Evolutionary conservation across 2,888 invertebrate genomes (phyloP).

Genomic region (Pyralis farinalis): DNA sequence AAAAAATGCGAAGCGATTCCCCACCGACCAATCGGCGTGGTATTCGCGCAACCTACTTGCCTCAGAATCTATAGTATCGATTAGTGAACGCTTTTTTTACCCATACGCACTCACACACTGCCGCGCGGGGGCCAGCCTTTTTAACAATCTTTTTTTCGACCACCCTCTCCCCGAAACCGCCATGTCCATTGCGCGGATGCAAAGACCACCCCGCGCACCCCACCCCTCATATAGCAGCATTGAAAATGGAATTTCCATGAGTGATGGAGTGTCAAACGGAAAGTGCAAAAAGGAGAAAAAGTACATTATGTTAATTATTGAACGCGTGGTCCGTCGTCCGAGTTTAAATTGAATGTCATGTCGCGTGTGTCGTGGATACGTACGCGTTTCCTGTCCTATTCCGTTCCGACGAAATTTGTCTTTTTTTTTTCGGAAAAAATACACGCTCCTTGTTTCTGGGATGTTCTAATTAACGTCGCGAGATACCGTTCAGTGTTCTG

Average conservation of each 20-base stretch:
- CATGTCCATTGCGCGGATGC: constrained; percentile 79
- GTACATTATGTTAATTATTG: constrained; percentile 80
- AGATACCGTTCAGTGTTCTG: not conserved
- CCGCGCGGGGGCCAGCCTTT: constrained; percentile 73
- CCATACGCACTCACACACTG: constrained; percentile 77
- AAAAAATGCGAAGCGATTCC: constrained; percentile 54
- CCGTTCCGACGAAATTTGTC: constrained; percentile 38
- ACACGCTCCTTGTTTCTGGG: constrained; percentile 18
- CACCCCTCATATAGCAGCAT: constrained; percentile 73
- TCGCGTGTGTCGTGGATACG: constrained; percentile 53
- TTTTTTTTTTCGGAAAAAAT: constrained; percentile 24
- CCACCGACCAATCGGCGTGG: constrained; percentile 57
- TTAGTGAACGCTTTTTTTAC: constrained; percentile 76
- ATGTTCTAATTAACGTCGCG: constrained; percentile 14
- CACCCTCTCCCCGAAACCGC: constrained; percentile 73
- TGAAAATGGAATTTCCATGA: constrained; percentile 82
- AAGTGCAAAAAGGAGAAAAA: constrained; percentile 79
- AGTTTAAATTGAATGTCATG: constrained; percentile 80
- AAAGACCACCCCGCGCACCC: constrained; percentile 70
- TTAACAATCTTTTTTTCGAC: constrained; percentile 80
- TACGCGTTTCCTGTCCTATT: constrained; percentile 44
- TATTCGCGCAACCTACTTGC: constrained; percentile 74
- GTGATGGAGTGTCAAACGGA: constrained; percentile 81
- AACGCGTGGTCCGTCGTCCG: constrained; percentile 63
- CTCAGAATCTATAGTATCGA: constrained; percentile 80